Evolutionary conservation across 2,113 vertebrate genomes (phyloP).

Genomic region (Danio rerio): DNA sequence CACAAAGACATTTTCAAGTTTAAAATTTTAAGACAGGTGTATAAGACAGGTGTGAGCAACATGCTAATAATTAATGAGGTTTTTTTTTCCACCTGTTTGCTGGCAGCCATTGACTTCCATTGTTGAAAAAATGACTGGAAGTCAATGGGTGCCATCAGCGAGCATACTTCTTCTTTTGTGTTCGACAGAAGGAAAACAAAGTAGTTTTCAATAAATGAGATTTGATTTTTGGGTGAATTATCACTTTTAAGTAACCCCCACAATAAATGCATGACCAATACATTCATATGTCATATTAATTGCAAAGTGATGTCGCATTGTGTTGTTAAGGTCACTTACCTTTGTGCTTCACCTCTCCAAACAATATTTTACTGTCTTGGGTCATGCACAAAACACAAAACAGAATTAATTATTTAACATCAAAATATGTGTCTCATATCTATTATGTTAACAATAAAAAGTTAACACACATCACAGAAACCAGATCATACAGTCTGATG

Average conservation of each 20-base stretch:
- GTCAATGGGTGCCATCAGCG: too few species aligned
- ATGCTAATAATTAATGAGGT: neutral
- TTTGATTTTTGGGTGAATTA: too few species aligned
- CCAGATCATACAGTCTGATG: neutral
- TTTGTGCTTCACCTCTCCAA: constrained; percentile 9
- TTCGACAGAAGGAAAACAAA: too few species aligned
- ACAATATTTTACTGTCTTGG: constrained; percentile 14
- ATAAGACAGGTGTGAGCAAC: neutral
- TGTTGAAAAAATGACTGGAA: too few species aligned
- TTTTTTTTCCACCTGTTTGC: neutral
- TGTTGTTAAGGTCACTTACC: constrained; percentile 32
- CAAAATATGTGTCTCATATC: neutral
- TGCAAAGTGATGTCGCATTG: neutral
- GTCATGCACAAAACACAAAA: neutral
- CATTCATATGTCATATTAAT: neutral
- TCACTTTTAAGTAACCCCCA: too few species aligned
- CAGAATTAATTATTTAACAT: neutral
- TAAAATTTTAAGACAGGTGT: too few species aligned
- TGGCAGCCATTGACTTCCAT: neutral
- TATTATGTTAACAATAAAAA: neutral
- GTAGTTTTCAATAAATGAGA: too few species aligned
- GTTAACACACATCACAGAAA: neutral
- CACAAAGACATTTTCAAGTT: too few species aligned
- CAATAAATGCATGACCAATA: neutral
- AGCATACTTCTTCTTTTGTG: too few species aligned